These are phyloP conservation scores for Anolis apletophallus DNA, from an alignment of 2,797 vertebrate genomes.

Conservation along the genomic window DNA sequence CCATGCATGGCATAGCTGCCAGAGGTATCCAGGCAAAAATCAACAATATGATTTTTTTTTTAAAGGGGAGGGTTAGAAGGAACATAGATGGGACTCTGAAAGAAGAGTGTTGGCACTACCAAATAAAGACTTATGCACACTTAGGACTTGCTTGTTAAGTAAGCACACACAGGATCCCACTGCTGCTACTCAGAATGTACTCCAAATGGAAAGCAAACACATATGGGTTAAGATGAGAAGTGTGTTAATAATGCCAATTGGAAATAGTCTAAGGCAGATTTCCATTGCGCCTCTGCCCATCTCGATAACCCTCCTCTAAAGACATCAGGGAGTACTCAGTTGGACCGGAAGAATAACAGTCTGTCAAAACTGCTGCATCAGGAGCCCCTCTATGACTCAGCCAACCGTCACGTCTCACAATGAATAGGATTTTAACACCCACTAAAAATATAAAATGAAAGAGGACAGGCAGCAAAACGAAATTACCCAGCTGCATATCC, in stretches of 20 bases:
- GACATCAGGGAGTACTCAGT: neutral
- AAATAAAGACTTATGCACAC: no score
- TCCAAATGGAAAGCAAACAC: neutral
- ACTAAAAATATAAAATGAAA: neutral
- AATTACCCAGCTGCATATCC: slow-evolving; percentile 57
- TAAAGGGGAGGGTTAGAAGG: no score
- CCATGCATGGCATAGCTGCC: no score
- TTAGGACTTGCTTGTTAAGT: no score
- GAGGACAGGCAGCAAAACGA: slow-evolving; percentile 27
- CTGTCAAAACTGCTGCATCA: slow-evolving; percentile 21
- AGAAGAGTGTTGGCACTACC: no score
- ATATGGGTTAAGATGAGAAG: neutral
- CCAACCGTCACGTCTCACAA: slow-evolving; percentile 20
- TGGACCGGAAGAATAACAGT: slow-evolving; percentile 5
- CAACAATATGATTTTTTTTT: no score
- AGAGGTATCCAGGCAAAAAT: no score
- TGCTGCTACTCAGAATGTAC: neutral
- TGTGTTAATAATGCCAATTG: neutral
- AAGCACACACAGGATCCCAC: no score
- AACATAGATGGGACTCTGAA: no score
- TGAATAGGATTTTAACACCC: slow-evolving; percentile 49
- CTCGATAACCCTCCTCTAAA: neutral
- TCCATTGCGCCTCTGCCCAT: no score
- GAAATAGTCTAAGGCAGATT: neutral
- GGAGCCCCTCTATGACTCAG: slow-evolving; percentile 1